Percentiles rank a stretch among this genome's conserved stretches.
Evolutionary conservation across 2,113 vertebrate genomes (phyloP).

Genomic region (Lipophrys pholis): DNA sequence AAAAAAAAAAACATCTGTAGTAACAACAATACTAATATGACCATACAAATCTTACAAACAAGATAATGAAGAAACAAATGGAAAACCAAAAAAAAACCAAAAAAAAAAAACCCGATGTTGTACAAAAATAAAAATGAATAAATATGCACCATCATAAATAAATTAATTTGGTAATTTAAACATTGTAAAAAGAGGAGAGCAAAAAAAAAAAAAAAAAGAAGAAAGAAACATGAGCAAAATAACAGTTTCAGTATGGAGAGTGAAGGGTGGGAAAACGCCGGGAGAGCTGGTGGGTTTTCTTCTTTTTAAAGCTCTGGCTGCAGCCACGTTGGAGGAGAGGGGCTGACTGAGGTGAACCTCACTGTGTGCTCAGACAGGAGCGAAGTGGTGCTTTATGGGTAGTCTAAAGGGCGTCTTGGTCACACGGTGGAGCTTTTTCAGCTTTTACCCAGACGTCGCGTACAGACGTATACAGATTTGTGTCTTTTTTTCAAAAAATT

Average conservation of each 20-base stretch:
- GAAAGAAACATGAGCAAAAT: slow-evolving; percentile 62
- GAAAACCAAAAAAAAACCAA: slow-evolving; percentile 24
- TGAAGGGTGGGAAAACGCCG: slow-evolving; percentile 13
- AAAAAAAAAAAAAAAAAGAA: slow-evolving; percentile 52
- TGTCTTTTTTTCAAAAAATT: slow-evolving; percentile 32
- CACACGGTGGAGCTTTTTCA: slow-evolving; percentile 10
- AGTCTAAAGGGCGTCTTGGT: slow-evolving; percentile 21
- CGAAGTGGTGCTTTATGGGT: slow-evolving; percentile 13
- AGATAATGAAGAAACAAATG: slow-evolving; percentile 36
- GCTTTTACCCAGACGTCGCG: slow-evolving; percentile 10
- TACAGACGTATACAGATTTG: slow-evolving; percentile 26
- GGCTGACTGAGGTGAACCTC: background rate
- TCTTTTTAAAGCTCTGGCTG: slow-evolving; percentile 44
- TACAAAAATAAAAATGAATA: slow-evolving; percentile 83
- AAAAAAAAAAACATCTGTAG: slow-evolving; percentile 13
- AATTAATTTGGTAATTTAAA: slow-evolving; percentile 81
- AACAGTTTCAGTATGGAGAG: slow-evolving; percentile 58
- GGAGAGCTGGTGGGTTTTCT: slow-evolving; percentile 1
- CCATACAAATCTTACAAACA: slow-evolving; percentile 42
- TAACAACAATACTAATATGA: slow-evolving; percentile 55
- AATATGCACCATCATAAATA: slow-evolving; percentile 84
- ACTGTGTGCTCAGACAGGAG: slow-evolving; percentile 20
- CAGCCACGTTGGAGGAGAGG: background rate
- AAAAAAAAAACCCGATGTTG: slow-evolving; percentile 50
- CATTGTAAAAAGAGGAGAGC: slow-evolving; percentile 59